Evolutionary conservation across 1,140 invertebrate species (phyloP).

Genomic region (Tyrophagus putrescentiae): DNA sequence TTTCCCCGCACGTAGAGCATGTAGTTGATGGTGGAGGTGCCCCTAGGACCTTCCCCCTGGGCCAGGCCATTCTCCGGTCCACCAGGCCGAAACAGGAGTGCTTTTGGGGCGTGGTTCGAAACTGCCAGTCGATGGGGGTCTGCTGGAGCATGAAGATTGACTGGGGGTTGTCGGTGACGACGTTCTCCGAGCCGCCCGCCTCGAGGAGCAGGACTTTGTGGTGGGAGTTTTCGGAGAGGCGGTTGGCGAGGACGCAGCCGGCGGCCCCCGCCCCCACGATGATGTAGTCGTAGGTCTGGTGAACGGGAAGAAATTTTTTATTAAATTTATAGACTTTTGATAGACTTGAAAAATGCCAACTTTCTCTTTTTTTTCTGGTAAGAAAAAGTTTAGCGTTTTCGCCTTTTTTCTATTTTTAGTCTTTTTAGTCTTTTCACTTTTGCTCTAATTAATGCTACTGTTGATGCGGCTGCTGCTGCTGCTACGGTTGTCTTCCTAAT

Average conservation of each 20-base stretch:
- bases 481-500: too few species aligned
- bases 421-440: too few species aligned
- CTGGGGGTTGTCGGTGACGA: conserved; percentile 23
- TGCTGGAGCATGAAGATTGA: conserved; percentile 62
- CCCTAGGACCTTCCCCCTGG: conserved; percentile 61
- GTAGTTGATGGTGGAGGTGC: conserved; percentile 74
- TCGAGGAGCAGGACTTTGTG: conserved; percentile 30
- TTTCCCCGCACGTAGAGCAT: conserved; percentile 92
- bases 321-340: too few species aligned
- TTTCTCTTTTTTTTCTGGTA: too few species aligned
- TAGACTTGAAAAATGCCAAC: too few species aligned
- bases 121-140: conserved; percentile 70
- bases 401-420: too few species aligned
- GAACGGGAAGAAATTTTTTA: not conserved
- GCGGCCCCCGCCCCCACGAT: conserved; percentile 29
- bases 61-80: conserved; percentile 60
- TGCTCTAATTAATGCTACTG: too few species aligned
- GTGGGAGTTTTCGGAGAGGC: conserved; percentile 28
- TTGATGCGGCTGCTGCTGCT: too few species aligned
- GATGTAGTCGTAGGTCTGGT: conserved; percentile 41
- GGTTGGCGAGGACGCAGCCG: conserved; percentile 29
- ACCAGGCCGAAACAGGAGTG: conserved; percentile 21
- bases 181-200: conserved; percentile 27
- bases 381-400: too few species aligned
- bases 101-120: conserved; percentile 32